Percentiles rank a stretch among this genome's conserved stretches.
These are phyloP conservation scores for Nomada ruficornis DNA, from an alignment of 2,888 invertebrate genomes.

Conservation along the genomic window DNA sequence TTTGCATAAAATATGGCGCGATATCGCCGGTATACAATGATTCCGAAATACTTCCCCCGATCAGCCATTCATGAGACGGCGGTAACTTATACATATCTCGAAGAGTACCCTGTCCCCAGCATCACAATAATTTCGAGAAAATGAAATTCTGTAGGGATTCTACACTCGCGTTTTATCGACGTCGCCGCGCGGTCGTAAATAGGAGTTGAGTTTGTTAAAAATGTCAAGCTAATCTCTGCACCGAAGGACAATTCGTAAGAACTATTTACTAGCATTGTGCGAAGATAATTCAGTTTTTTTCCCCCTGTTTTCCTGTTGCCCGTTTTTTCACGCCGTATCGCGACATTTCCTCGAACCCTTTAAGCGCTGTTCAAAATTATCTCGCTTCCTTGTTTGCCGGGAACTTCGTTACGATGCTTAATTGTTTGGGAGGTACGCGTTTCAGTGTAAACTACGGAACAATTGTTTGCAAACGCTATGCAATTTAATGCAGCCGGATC, in stretches of 20 bases:
- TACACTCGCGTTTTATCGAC: neutral
- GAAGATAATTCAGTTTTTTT: neutral
- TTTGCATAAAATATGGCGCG: neutral
- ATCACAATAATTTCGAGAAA: neutral
- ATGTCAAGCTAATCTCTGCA: neutral
- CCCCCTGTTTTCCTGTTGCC: too few relatives aligned
- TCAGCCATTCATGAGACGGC: conserved; percentile 36
- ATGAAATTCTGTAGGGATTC: neutral
- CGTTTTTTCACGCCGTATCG: neutral
- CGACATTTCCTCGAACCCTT: neutral
- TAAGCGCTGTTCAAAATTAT: neutral
- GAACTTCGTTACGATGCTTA: neutral
- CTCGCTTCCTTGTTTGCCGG: neutral
- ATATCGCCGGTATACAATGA: conserved; percentile 14
- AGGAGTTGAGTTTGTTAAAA: neutral
- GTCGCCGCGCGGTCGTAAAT: neutral
- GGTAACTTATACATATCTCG: neutral
- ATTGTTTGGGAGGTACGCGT: neutral
- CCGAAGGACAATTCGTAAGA: neutral
- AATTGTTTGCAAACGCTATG: neutral
- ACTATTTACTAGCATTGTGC: neutral
- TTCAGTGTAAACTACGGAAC: neutral
- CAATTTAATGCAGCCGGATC: neutral
- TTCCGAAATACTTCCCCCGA: conserved; percentile 16
- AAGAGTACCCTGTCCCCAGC: neutral